Evolutionary conservation across 64 coral and sea anemone genomes (phyloP).

Genomic region (Porites lutea): DNA sequence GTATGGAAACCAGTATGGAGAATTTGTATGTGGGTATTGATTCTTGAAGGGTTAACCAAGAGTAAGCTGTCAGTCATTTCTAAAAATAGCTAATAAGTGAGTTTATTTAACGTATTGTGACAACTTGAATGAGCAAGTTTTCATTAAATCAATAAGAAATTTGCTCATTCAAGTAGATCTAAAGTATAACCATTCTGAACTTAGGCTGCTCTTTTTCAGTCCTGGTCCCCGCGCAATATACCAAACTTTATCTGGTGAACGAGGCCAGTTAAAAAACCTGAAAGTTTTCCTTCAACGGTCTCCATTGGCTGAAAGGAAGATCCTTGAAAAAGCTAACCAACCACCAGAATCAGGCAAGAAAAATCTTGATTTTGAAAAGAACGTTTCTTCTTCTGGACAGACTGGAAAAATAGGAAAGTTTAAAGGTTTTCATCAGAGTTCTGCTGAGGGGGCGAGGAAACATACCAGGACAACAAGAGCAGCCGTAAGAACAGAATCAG

Average conservation of each 20-base stretch:
- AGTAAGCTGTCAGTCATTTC: too few relatives aligned
- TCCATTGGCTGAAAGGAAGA: background rate
- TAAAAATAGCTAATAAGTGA: too few relatives aligned
- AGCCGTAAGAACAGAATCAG: constrained; percentile 35
- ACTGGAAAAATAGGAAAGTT: background rate
- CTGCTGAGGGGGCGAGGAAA: constrained; percentile 13
- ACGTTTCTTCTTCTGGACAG: background rate
- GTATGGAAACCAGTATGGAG: too few relatives aligned
- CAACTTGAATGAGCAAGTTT: too few relatives aligned
- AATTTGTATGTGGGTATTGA: too few relatives aligned
- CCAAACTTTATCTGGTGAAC: background rate
- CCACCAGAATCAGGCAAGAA: background rate
- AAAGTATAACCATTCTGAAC: constrained; percentile 3
- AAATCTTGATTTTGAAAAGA: constrained; percentile 5
- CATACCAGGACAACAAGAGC: background rate
- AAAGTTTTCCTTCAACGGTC: constrained; percentile 19
- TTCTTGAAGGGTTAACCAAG: too few relatives aligned
- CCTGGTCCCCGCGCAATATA: background rate
- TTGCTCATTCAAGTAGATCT: too few relatives aligned
- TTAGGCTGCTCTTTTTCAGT: constrained; percentile 55
- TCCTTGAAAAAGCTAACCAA: background rate
- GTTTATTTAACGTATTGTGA: too few relatives aligned
- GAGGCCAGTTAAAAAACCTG: constrained; percentile 26
- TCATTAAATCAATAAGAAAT: too few relatives aligned
- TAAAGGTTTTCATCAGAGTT: constrained; percentile 24